phyloP scores from a whole-genome alignment of 2,888 invertebrate genomes.

The Drosophila basisetae region DNA sequence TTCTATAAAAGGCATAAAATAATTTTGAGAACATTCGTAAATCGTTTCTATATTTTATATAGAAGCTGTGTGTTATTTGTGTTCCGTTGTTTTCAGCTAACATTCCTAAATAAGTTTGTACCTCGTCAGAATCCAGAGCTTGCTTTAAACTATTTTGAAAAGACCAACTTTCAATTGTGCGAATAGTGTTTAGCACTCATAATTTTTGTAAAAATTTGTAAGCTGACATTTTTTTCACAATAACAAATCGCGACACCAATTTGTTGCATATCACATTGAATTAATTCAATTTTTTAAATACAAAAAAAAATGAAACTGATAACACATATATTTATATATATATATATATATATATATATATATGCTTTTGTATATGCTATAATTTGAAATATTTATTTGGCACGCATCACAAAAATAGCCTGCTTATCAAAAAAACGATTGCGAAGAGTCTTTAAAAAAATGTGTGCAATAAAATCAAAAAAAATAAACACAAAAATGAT shows the following conservation, averaged over 20 bases:
- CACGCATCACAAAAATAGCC: neutral
- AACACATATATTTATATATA: neutral
- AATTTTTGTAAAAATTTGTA: neutral
- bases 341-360: neutral
- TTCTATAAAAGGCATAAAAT: neutral
- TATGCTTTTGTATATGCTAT: neutral
- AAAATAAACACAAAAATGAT: constrained; percentile 71
- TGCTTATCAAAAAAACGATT: neutral
- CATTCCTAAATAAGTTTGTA: neutral
- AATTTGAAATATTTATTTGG: neutral
- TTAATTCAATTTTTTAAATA: neutral
- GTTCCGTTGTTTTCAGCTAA: neutral
- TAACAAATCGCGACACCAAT: neutral
- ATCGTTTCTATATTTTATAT: neutral
- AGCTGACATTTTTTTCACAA: neutral
- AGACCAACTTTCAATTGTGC: neutral
- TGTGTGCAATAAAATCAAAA: constrained; percentile 60
- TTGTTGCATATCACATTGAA: neutral
- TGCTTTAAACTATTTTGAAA: neutral
- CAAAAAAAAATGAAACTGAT: neutral
- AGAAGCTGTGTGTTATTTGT: neutral
- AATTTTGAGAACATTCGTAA: neutral
- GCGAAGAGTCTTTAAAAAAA: constrained; percentile 40
- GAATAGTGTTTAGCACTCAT: neutral
- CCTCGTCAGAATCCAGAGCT: neutral